Percentiles rank a stretch among this genome's conserved stretches.
These are phyloP conservation scores for Hirtodrosophila alboralis DNA, from an alignment of 2,888 invertebrate genomes.

Conservation along the genomic window DNA sequence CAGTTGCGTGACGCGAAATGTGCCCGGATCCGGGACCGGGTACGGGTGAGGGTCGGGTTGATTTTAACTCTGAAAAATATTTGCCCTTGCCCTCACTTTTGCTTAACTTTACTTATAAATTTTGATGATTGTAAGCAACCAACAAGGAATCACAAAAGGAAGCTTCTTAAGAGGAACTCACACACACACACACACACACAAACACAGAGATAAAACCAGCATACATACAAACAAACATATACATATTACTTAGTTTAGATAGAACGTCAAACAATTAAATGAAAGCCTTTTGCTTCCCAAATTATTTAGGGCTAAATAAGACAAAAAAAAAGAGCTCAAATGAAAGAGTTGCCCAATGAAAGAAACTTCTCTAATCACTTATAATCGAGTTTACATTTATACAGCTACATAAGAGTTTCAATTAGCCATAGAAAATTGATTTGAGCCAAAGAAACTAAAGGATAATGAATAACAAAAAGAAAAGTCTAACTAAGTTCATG, in stretches of 20 bases:
- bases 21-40: conserved; percentile 6
- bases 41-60: neutral
- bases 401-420: too few relatives aligned
- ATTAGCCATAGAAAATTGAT: too few relatives aligned
- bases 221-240: conserved; percentile 2
- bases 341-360: too few relatives aligned
- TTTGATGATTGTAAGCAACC: conserved; percentile 62
- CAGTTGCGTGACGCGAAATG: conserved; percentile 36
- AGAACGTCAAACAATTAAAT: conserved; percentile 20
- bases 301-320: neutral
- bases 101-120: conserved; percentile 74
- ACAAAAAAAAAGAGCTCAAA: neutral
- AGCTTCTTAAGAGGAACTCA: conserved; percentile 12
- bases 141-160: conserved; percentile 45
- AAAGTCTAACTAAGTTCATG: too few relatives aligned
- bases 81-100: conserved; percentile 67
- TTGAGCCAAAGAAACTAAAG: neutral
- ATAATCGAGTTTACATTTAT: too few relatives aligned
- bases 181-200: conserved; percentile 12
- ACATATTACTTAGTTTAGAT: conserved; percentile 3
- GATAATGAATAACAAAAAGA: too few relatives aligned
- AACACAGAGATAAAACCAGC: neutral
- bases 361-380: too few relatives aligned
- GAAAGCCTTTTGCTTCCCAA: conserved; percentile 18
- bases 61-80: conserved; percentile 58